Evolutionary conservation across 35 echinoderm and acorn worm species (phyloP), one percentile per base, ranked within the genome.

Genomic region (Amphiura filiformis): DNA sequence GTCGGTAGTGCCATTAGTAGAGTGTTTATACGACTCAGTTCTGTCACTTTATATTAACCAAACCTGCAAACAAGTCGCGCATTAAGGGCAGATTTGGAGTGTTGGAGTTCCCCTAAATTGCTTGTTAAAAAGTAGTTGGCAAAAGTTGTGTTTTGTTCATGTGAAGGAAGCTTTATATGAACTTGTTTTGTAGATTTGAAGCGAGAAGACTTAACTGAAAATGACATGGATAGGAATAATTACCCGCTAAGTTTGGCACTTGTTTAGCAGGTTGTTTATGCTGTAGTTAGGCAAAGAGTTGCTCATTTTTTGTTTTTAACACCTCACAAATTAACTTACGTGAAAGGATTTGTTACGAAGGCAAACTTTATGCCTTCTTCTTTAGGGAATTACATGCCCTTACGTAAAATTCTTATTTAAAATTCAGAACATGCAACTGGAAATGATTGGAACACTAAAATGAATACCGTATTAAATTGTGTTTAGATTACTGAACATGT

Each of bases 1-100:
- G 61, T 70, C 61, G 61, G 61, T n/a, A 70, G 11, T 70, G 61
- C 28, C 28, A 70, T 70, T 70, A 70, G 61, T 70, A 15, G 28
- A 23, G 61, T 70, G 61, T 70, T 70, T 70, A 70, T 70, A 70
- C 61, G 61, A 70, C 61, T 70, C 61, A 18, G 61, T 70, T 70
- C 61, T 70, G 61, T 70, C 61, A 70, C 61, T 70, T 70, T n/a
- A 23, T 70, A 70, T 70, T 70, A 70, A n/a, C 7, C 15, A 70
- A 70, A 70, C 17, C 61, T 70, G 61, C 61, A 26, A 70, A 70
- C 61, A 70, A 70, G 28, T 70, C 61, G 61, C 61, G 61, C 61
- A 70, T 70, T 70, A 70, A 70, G 17, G 61, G 61, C 11, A 70
- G 61, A 13, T 70, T 70, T 70, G 44, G 17, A 70, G 17, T 70